Conservation (phyloP, 1,140 invertebrate genomes). For the Hesperophylax magnus region DNA sequence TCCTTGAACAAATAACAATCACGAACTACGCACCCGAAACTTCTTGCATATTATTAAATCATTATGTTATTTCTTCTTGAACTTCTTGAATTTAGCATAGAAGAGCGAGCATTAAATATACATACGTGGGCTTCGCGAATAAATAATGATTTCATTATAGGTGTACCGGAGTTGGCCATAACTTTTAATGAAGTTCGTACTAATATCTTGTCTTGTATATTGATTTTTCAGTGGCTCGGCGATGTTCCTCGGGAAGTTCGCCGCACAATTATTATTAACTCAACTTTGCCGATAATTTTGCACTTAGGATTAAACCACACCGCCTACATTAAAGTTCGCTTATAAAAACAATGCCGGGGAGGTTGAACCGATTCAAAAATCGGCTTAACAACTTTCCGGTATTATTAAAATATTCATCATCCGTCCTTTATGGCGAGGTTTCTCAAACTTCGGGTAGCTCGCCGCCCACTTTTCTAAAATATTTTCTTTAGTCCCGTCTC, state of each 20-base stretch:
- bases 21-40: too few species aligned
- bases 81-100: too few species aligned
- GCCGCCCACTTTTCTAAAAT: too few species aligned
- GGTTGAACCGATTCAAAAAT: conserved; percentile 46
- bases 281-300: conserved; percentile 47
- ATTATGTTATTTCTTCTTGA: too few species aligned
- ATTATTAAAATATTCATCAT: conserved; percentile 36
- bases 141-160: conserved; percentile 7
- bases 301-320: conserved; percentile 52
- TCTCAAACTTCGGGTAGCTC: too few species aligned
- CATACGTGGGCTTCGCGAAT: neutral
- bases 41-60: too few species aligned
- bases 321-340: conserved; percentile 43
- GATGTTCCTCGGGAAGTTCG: conserved; percentile 23
- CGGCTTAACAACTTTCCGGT: conserved; percentile 48
- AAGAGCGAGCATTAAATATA: too few species aligned
- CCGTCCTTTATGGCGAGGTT: neutral
- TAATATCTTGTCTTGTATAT: conserved; percentile 24
- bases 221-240: conserved; percentile 27
- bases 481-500: too few species aligned
- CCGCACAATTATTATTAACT: conserved; percentile 53
- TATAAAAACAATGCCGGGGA: conserved; percentile 49
- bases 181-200: conserved; percentile 22
- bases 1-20: too few species aligned
- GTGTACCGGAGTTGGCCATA: conserved; percentile 6